Evolutionary conservation across 2,888 invertebrate genomes (phyloP).

Genomic region (Malacosoma neustria): DNA sequence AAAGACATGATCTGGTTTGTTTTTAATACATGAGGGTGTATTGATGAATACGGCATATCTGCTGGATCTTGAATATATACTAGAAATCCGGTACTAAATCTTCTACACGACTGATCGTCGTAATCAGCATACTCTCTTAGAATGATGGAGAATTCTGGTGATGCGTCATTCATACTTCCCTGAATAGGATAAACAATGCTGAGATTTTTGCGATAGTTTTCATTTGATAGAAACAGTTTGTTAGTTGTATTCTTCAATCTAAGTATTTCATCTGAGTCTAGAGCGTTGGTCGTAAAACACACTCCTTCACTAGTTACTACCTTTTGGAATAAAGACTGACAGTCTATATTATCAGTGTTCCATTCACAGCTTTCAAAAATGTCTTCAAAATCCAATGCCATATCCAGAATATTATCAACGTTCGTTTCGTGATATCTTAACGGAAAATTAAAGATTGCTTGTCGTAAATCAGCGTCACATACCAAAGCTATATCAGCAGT

Average conservation of each 20-base stretch:
- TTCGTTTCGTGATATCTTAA: neutral
- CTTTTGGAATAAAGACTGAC: neutral
- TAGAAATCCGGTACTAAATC: neutral
- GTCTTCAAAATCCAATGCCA: neutral
- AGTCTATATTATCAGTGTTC: neutral
- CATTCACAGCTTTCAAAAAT: neutral
- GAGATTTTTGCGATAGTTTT: neutral
- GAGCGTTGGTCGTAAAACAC: neutral
- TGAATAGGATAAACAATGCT: neutral
- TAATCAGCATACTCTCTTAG: neutral
- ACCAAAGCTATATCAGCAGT: neutral
- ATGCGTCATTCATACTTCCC: neutral
- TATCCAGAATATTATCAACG: neutral
- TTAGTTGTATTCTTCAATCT: neutral
- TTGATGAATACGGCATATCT: neutral
- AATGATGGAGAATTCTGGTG: neutral
- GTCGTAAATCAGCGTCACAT: neutral
- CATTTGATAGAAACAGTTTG: neutral
- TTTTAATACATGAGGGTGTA: neutral
- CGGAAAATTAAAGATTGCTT: neutral
- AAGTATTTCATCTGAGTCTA: neutral
- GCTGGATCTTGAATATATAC: neutral
- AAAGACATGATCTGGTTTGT: neutral
- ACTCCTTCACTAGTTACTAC: neutral
- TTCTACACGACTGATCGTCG: neutral